These are phyloP conservation scores for Semotilus atromaculatus DNA, from an alignment of 2,797 vertebrate species.

Conservation along the genomic window DNA sequence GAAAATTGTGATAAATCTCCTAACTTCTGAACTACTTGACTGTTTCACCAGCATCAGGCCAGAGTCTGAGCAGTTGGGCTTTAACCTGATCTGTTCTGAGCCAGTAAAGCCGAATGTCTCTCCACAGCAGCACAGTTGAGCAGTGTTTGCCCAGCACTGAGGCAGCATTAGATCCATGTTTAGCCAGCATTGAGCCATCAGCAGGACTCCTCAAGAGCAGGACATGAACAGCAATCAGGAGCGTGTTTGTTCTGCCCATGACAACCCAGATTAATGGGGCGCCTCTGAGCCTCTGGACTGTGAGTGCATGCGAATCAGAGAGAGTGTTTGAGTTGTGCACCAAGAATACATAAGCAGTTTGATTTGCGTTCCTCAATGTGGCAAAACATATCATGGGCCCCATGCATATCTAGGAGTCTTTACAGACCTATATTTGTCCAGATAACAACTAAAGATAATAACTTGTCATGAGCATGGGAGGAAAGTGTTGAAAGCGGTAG, in stretches of 20 bases:
- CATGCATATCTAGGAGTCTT: constrained; percentile 3
- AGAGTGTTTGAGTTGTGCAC: constrained; percentile 28
- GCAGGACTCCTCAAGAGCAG: constrained; percentile 30
- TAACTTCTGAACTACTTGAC: constrained; percentile 12
- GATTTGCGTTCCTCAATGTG: not conserved
- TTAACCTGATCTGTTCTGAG: constrained; percentile 3
- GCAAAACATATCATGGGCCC: not conserved
- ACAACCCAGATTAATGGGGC: constrained; percentile 51
- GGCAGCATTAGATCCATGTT: constrained; percentile 40
- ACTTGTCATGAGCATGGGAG: constrained; percentile 1
- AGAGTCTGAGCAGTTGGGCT: constrained; percentile 6
- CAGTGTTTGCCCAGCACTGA: constrained; percentile 27
- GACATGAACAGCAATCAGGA: constrained; percentile 22
- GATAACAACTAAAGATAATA: constrained; percentile 16
- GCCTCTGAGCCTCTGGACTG: constrained; percentile 29
- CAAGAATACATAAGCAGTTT: constrained; percentile 20
- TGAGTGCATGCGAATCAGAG: constrained; percentile 9
- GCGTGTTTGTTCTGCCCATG: constrained; percentile 43
- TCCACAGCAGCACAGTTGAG: constrained; percentile 2
- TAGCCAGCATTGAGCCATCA: constrained; percentile 10
- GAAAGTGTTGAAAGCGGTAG: constrained; percentile 47
- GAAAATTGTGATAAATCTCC: not conserved
- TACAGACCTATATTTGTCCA: constrained; percentile 10
- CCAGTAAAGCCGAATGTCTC: not conserved
- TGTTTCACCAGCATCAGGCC: not conserved